A percentile compares a stretch with the other conserved stretches of the same genome.
Conservation (phyloP, 2,113 vertebrate genomes). For the Rhinopomastus cyanomelas region DNA sequence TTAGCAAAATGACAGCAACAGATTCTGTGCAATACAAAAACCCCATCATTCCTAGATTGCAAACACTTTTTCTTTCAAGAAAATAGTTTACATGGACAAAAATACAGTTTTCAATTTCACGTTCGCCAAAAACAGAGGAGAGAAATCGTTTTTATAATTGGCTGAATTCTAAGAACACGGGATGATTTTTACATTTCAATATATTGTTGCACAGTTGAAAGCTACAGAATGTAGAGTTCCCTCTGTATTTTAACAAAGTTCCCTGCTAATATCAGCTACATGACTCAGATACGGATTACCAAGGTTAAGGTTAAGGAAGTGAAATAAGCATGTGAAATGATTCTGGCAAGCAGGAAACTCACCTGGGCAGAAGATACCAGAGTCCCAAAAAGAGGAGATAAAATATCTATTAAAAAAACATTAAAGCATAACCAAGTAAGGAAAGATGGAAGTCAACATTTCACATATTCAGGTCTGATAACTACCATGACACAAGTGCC, state of each 20-base stretch:
- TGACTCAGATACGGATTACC: neutral
- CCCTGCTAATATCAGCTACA: accelerated
- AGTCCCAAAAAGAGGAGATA: conserved; percentile 94
- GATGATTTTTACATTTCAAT: neutral
- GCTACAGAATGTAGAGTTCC: neutral
- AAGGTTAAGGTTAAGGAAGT: neutral
- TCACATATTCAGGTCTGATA: neutral
- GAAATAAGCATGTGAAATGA: neutral
- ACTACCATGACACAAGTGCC: neutral
- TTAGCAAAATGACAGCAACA: neutral
- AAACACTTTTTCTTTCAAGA: neutral
- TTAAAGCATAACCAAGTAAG: neutral
- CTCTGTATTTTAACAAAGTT: neutral
- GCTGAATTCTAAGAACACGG: neutral
- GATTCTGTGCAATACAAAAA: neutral
- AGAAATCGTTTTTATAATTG: neutral
- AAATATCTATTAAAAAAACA: conserved; percentile 85
- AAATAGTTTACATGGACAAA: neutral
- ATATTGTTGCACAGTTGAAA: neutral
- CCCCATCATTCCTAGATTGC: neutral
- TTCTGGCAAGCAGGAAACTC: conserved; percentile 28
- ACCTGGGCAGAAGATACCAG: conserved; percentile 95
- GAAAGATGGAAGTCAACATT: neutral
- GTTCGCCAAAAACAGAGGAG: neutral
- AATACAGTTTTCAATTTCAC: neutral